Base-by-base conservation (phyloP, 2,113 vertebrate genomes). In the Gymnobelideus leadbeateri region DNA sequence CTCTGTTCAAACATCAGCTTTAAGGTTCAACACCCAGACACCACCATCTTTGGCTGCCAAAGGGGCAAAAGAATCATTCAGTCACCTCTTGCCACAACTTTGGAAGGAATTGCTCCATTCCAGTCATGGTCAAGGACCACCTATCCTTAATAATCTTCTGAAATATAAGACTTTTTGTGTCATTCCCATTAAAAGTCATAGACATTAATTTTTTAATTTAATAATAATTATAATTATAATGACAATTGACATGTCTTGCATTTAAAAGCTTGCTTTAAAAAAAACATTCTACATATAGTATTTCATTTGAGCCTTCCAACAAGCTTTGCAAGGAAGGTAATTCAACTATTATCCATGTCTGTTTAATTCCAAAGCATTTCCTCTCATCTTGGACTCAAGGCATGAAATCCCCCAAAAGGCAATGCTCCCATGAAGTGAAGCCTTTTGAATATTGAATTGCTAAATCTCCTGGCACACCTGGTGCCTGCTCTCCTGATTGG, bases 1-100 rank as follows among this genome's bases (percentile, higher is more conserved):
- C 95, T 92, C 25, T 2, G 51, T 31, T 93, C 93, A 92, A 91
- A 90, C 55, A 92, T 93, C 92, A 96, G 90, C 21, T 0, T 49
- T 68, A 77, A 57, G 90, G 84, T 89, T 95, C n/a, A 89, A 1
- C 53, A 54, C 46, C 0, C 84, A 93, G 94, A 55, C 91, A 89
- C 68, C 49, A 14, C 31, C n/a, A 1, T 43, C 94, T 9, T 61
- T 25, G 43, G 25, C 12, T 6, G 53, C 94, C 93, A 90, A 46
- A 28, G 12, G 0, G 28, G n/a, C 46, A 47, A 55, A 2, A 5
- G 12, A 0, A 0, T 19, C 77, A 49, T 61, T 43, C 89, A 2
- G 51, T 51, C 90, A 26, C 49, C 93, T 68, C 89, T 53, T 28
- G 2, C 47, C 24, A 21, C 37, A 77, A 51, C 89, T 4, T 23